Conservation (phyloP, 2,888 invertebrate species). For the Reticulitermes lucifugus region DNA sequence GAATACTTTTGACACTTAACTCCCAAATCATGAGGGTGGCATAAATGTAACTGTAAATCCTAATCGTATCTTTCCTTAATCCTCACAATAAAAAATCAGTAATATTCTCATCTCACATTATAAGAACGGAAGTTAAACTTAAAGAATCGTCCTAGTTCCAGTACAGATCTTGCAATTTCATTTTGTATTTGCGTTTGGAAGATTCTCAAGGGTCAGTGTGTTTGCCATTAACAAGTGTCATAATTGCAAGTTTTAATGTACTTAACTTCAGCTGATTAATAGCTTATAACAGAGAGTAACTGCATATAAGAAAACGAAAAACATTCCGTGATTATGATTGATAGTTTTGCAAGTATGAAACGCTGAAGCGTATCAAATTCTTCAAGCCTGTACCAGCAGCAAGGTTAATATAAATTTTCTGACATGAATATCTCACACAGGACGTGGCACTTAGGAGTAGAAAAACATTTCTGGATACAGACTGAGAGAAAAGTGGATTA, state of each 20-base stretch:
- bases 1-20: too few relatives aligned
- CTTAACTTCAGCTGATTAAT: slow-evolving; percentile 1
- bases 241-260: not conserved
- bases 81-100: too few relatives aligned
- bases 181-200: not conserved
- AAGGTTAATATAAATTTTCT: too few relatives aligned
- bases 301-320: not conserved
- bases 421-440: too few relatives aligned
- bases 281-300: not conserved
- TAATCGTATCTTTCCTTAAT: too few relatives aligned
- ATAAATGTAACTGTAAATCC: too few relatives aligned
- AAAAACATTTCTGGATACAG: too few relatives aligned
- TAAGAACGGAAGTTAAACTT: not conserved
- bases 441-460: too few relatives aligned
- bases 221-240: not conserved
- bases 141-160: not conserved
- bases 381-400: not conserved
- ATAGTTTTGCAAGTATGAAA: not conserved
- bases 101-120: not conserved
- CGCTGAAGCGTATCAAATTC: not conserved
- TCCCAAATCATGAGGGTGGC: too few relatives aligned
- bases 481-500: too few relatives aligned
- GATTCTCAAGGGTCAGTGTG: not conserved
- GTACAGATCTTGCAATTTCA: not conserved
- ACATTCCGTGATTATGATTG: not conserved